A percentile compares a stretch with the other conserved stretches of the same genome.
phyloP scores from a whole-genome alignment of 2,888 invertebrate species.

The Emmelina monodactyla region DNA sequence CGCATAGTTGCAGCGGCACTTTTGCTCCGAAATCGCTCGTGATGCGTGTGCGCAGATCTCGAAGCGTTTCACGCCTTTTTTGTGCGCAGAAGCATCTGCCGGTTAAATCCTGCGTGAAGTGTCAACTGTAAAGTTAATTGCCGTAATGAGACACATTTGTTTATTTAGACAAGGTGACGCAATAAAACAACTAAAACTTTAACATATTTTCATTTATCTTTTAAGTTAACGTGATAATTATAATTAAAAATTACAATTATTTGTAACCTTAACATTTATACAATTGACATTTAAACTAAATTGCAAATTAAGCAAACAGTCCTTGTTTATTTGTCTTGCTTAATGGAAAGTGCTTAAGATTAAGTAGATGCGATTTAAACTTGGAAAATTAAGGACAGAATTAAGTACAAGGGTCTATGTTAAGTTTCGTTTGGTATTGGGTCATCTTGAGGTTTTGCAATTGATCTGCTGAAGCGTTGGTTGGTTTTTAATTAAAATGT shows the following conservation, averaged over 20 bases:
- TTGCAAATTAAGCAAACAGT: too few relatives aligned
- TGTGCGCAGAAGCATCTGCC: slow-evolving; percentile 26
- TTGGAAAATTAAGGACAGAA: too few relatives aligned
- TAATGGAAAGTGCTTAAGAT: too few relatives aligned
- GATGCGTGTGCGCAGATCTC: slow-evolving; percentile 54
- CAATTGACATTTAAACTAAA: too few relatives aligned
- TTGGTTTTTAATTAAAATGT: slow-evolving; percentile 56
- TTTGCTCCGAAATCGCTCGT: slow-evolving; percentile 51
- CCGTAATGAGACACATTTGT: slow-evolving; percentile 11
- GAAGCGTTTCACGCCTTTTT: slow-evolving; percentile 58
- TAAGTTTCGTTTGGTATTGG: slow-evolving; percentile 1
- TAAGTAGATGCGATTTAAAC: too few relatives aligned
- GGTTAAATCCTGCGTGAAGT: slow-evolving; percentile 49
- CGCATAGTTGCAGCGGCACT: slow-evolving; percentile 47
- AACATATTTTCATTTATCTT: too few relatives aligned
- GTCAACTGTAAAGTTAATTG: slow-evolving; percentile 48
- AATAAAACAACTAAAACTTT: too few relatives aligned
- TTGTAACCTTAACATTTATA: too few relatives aligned
- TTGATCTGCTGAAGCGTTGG: slow-evolving; percentile 43
- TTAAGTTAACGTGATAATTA: too few relatives aligned
- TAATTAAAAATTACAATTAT: too few relatives aligned
- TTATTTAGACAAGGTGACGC: too few relatives aligned
- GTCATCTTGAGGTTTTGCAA: slow-evolving; percentile 45
- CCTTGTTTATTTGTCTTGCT: too few relatives aligned
- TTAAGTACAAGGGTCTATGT: background rate